Evolutionary conservation across 2,888 invertebrate species (phyloP).

Genomic region (Trissolcus brochymenae): DNA sequence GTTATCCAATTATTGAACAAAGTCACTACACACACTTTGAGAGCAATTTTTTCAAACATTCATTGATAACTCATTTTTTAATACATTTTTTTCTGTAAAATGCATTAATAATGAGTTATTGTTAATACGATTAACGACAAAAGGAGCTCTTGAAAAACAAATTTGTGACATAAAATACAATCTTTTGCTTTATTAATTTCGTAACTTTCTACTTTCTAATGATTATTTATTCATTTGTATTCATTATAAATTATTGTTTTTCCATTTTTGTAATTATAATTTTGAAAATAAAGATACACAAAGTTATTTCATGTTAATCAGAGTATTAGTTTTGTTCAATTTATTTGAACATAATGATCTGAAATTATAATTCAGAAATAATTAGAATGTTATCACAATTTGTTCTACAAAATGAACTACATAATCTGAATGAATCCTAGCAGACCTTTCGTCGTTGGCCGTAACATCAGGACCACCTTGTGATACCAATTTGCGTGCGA

Average conservation of each 20-base stretch:
- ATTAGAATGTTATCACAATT: too few species aligned
- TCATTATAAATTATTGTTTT: too few species aligned
- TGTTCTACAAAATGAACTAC: neutral
- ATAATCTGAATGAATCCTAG: conserved; percentile 3
- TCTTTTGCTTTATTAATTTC: too few species aligned
- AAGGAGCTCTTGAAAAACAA: conserved; percentile 20
- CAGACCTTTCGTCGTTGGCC: conserved; percentile 59
- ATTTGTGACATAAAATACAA: too few species aligned
- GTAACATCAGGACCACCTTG: conserved; percentile 34
- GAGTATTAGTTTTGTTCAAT: too few species aligned
- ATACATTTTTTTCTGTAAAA: conserved; percentile 1
- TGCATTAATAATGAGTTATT: conserved; percentile 15
- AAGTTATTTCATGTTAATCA: neutral
- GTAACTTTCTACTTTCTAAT: too few species aligned
- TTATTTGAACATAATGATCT: neutral
- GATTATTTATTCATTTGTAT: too few species aligned
- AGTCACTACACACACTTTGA: too few species aligned
- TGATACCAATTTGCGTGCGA: neutral
- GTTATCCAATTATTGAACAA: too few species aligned
- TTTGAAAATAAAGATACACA: neutral
- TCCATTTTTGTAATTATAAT: too few species aligned
- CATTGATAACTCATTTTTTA: conserved; percentile 14
- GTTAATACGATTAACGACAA: conserved; percentile 44
- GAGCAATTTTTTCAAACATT: too few species aligned
- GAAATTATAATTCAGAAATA: too few species aligned